phyloP scores from a whole-genome alignment of 2,113 vertebrate genomes.

The Zosterops pallidus region DNA sequence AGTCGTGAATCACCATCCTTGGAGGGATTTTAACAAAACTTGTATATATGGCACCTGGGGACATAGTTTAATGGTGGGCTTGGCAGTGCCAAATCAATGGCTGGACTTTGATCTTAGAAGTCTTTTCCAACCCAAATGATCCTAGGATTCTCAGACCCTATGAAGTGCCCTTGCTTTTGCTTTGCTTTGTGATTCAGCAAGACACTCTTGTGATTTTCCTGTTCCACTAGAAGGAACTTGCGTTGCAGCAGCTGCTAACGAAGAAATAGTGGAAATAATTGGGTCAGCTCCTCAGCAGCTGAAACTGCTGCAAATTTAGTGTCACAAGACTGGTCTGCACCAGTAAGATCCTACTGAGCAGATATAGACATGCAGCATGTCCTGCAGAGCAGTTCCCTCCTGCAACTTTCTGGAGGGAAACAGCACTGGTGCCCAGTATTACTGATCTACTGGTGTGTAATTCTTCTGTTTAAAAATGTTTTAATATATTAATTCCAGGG shows the following conservation, averaged over 20 bases:
- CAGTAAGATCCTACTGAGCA: not conserved
- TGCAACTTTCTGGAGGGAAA: not conserved
- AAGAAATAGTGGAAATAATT: not conserved
- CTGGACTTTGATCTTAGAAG: not conserved
- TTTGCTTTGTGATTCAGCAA: not conserved
- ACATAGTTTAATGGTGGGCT: not conserved
- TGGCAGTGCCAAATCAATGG: not conserved
- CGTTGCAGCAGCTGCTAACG: fast-evolving
- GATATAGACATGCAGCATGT: not conserved
- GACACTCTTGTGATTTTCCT: not conserved
- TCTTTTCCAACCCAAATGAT: not conserved
- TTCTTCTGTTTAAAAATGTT: not conserved
- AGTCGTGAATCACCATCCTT: not conserved
- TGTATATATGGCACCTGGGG: not conserved
- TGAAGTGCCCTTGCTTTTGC: not conserved
- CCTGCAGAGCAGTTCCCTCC: not conserved
- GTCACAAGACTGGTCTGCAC: not conserved
- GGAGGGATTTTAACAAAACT: not conserved
- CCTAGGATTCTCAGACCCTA: not conserved
- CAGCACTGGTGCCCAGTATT: not conserved
- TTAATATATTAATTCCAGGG: not conserved
- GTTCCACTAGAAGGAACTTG: not conserved
- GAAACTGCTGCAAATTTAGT: not conserved
- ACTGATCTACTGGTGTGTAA: not conserved
- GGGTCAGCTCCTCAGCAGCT: not conserved